Evolutionary conservation across 2,888 invertebrate species (phyloP).

Genomic region (Prosopocoilus inquinatus): DNA sequence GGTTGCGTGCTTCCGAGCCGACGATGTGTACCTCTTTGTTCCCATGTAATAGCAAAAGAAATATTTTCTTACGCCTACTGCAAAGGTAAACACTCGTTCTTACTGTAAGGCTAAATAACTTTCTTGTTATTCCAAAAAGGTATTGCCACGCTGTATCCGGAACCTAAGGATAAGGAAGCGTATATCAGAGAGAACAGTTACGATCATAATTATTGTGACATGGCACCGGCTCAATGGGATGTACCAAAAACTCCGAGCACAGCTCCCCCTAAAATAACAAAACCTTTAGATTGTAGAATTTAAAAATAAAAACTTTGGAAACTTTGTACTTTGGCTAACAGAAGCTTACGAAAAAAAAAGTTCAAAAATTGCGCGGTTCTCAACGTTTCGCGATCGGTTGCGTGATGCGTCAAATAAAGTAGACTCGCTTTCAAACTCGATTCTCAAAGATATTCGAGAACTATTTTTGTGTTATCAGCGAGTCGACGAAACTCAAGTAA

Average conservation of each 20-base stretch:
- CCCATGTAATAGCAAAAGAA: conserved; percentile 79
- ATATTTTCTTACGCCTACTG: conserved; percentile 81
- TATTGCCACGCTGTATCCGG: conserved; percentile 72
- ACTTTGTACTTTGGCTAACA: too few species aligned
- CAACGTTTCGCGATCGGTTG: too few species aligned
- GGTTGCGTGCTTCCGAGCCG: conserved; percentile 94
- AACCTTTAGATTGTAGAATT: too few species aligned
- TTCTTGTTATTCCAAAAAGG: conserved; percentile 54
- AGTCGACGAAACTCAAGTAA: too few species aligned
- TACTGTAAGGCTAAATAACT: background rate
- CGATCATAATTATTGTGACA: conserved; percentile 65
- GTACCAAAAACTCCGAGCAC: background rate
- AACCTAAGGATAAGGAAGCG: conserved; percentile 68
- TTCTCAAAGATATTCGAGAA: too few species aligned
- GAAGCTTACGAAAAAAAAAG: too few species aligned
- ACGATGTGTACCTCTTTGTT: conserved; percentile 77
- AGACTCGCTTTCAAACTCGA: too few species aligned
- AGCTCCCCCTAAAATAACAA: background rate
- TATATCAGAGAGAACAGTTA: conserved; percentile 82
- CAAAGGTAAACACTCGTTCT: conserved; percentile 56
- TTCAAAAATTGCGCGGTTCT: too few species aligned
- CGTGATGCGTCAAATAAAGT: too few species aligned
- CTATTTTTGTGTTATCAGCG: too few species aligned
- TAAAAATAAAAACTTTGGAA: too few species aligned
- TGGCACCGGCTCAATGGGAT: conserved; percentile 56